Evolutionary conservation across 2,113 vertebrate genomes (phyloP).

Genomic region (Tiliqua scincoides): DNA sequence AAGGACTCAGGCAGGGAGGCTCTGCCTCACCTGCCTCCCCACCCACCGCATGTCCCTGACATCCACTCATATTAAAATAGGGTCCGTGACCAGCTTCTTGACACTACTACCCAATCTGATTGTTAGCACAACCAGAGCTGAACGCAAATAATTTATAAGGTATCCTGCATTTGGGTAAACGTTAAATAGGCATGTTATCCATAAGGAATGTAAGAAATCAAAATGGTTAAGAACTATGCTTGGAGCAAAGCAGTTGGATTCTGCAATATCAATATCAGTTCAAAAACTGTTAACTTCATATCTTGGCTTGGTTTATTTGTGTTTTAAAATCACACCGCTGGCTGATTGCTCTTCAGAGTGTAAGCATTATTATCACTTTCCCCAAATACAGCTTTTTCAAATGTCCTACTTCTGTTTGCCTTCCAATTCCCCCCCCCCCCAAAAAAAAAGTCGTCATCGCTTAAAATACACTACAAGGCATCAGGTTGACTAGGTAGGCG

Average conservation of each 20-base stretch:
- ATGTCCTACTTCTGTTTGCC: not conserved
- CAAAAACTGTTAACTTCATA: not conserved
- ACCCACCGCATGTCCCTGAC: no score
- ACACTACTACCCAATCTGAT: not conserved
- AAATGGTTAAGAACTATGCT: conserved; percentile 2
- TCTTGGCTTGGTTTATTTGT: not conserved
- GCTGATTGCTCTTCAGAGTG: not conserved
- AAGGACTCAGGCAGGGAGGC: no score
- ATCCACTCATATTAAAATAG: conserved; percentile 22
- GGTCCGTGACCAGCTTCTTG: conserved; percentile 41
- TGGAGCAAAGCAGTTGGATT: not conserved
- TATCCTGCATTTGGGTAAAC: conserved; percentile 11
- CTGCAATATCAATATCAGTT: not conserved
- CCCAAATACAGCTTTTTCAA: conserved; percentile 29
- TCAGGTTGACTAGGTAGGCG: conserved; percentile 9
- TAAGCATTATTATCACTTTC: not conserved
- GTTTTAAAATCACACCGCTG: not conserved
- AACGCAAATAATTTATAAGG: conserved; percentile 39
- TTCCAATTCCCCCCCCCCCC: conserved; percentile 28
- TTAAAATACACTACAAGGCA: conserved; percentile 23
- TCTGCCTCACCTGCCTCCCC: no score
- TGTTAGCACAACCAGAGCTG: conserved; percentile 30
- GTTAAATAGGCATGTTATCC: conserved; percentile 32
- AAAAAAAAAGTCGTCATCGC: conserved; percentile 31
- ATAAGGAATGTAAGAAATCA: not conserved